Conservation (phyloP, 2,113 vertebrate genomes). For the Vulpes vulpes region DNA sequence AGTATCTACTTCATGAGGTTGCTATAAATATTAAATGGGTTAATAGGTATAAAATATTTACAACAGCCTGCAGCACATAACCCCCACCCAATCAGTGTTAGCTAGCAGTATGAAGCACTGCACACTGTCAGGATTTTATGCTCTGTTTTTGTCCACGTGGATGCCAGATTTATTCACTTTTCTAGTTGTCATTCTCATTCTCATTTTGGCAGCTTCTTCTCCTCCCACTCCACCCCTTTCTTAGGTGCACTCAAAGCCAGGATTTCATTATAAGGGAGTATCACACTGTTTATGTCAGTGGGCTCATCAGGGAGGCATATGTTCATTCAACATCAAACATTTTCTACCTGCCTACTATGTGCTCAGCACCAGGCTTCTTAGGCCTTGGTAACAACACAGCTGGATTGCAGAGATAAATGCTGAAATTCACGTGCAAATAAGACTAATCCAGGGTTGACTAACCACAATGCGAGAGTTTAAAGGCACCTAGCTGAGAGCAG, state of each 20-base stretch:
- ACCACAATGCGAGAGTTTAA: not conserved
- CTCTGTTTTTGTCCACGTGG: not conserved
- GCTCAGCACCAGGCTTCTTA: not conserved
- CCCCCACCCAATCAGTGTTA: not conserved
- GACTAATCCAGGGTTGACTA: not conserved
- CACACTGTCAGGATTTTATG: too few species aligned
- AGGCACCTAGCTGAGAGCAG: not conserved
- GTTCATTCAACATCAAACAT: not conserved
- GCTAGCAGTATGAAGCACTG: not conserved
- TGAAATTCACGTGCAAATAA: not conserved
- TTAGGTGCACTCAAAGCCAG: constrained; percentile 7
- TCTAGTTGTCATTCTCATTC: not conserved
- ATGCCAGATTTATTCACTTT: not conserved
- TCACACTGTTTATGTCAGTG: not conserved
- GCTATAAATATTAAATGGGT: not conserved
- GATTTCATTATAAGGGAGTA: not conserved
- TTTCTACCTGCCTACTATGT: not conserved
- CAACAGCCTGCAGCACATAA: not conserved
- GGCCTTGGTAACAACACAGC: not conserved
- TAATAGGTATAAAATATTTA: not conserved
- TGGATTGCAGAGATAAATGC: not conserved
- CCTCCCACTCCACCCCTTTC: not conserved
- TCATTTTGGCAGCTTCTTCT: not conserved
- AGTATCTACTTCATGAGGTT: not conserved
- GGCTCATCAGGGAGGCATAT: not conserved